Evolutionary conservation across 2,888 invertebrate species (phyloP).

Genomic region (Drosophila nigritarsus): DNA sequence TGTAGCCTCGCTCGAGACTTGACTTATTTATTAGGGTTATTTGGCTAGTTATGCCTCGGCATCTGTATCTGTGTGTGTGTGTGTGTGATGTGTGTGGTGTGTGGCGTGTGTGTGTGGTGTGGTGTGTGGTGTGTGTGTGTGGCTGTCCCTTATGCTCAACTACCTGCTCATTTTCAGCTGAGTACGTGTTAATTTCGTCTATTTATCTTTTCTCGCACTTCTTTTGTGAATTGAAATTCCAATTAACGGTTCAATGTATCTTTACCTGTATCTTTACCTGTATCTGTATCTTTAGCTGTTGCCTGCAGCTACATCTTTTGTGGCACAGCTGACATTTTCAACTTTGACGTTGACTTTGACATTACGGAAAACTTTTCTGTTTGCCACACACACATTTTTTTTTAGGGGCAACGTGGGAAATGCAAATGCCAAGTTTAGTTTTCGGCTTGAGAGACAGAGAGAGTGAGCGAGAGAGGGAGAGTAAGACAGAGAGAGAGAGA

Average conservation of each 20-base stretch:
- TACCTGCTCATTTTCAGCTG: conserved; percentile 77
- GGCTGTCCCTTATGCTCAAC: conserved; percentile 52
- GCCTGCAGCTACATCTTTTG: conserved; percentile 26
- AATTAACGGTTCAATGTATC: conserved; percentile 61
- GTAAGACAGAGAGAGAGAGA: conserved; percentile 10
- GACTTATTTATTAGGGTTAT: conserved; percentile 80
- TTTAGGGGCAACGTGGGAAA: conserved; percentile 70
- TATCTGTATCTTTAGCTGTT: conserved; percentile 4
- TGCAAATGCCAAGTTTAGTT: conserved; percentile 63
- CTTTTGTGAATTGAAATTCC: conserved; percentile 61
- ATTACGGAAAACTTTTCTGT: conserved; percentile 13
- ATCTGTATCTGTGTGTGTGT: conserved; percentile 3
- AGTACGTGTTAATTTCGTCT: conserved; percentile 78
- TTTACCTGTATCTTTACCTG: conserved; percentile 1
- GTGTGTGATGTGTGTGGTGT: conserved; percentile 2
- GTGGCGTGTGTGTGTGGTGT: neutral
- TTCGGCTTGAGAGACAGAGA: conserved; percentile 13
- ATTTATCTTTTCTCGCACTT: conserved; percentile 51
- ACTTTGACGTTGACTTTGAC: conserved; percentile 55
- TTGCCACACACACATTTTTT: conserved; percentile 6
- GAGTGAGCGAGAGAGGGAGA: neutral
- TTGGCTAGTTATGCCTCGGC: conserved; percentile 42
- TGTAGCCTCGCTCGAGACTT: conserved; percentile 57
- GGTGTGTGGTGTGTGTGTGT: conserved; percentile 28
- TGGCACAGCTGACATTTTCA: conserved; percentile 53